phyloP scores from a whole-genome alignment of 2,888 invertebrate species.

The Thera obeliscata region DNA sequence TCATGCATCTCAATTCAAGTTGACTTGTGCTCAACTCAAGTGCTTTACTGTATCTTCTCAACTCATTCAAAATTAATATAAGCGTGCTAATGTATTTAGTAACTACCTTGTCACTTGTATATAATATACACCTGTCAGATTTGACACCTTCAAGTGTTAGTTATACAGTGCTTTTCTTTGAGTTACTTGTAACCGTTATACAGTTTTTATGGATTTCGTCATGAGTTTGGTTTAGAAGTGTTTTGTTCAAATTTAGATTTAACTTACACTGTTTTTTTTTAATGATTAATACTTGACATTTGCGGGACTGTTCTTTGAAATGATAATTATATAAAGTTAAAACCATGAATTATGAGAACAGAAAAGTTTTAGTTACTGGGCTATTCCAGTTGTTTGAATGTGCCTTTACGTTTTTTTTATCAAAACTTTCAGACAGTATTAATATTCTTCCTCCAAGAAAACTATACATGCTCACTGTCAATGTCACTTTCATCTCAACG shows the following conservation, averaged over 20 bases:
- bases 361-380: no score
- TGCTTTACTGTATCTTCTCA: conserved; percentile 8
- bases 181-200: neutral
- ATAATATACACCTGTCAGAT: conserved; percentile 18
- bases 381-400: no score
- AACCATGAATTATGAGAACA: no score
- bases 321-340: no score
- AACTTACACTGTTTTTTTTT: no score
- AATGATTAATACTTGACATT: no score
- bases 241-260: neutral
- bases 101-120: conserved; percentile 17
- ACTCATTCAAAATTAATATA: conserved; percentile 28
- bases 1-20: neutral
- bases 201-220: neutral
- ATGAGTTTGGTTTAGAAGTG: neutral
- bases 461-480: no score
- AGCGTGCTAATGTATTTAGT: conserved; percentile 31
- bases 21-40: neutral
- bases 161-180: conserved; percentile 9
- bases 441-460: no score
- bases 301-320: no score
- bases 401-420: no score
- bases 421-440: no score
- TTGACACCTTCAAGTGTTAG: conserved; percentile 22
- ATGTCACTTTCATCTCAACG: no score